Conservation (phyloP, 2,888 invertebrate species). For the Caenorhabditis sp. region DNA sequence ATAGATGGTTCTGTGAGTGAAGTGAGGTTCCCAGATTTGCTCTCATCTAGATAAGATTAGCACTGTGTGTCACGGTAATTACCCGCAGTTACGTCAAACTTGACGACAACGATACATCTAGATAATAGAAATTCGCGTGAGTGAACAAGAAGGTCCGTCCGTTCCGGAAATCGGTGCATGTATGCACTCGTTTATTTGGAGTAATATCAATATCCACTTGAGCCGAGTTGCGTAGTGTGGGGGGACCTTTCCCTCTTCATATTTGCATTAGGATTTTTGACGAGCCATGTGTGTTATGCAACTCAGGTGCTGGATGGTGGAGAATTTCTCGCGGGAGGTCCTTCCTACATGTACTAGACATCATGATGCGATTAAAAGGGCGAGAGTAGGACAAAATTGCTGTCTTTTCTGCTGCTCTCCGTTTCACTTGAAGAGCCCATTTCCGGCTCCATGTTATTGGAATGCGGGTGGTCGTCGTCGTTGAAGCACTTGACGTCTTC, state of each 20-base stretch:
- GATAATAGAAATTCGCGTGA: constrained; percentile 25
- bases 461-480: constrained; percentile 56
- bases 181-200: constrained; percentile 34
- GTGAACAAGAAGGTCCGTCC: background rate
- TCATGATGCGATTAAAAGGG: constrained; percentile 52
- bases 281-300: constrained; percentile 48
- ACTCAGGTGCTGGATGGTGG: constrained; percentile 52
- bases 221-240: constrained; percentile 52
- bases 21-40: constrained; percentile 19
- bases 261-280: constrained; percentile 55
- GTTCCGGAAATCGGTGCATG: constrained; percentile 31
- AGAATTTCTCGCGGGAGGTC: constrained; percentile 35
- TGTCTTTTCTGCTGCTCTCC: constrained; percentile 32
- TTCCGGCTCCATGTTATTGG: constrained; percentile 61
- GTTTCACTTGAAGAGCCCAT: constrained; percentile 62
- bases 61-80: constrained; percentile 47
- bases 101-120: constrained; percentile 28
- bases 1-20: background rate
- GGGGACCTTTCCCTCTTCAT: constrained; percentile 30
- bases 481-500: constrained; percentile 48
- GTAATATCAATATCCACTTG: constrained; percentile 62
- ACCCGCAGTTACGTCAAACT: constrained; percentile 49
- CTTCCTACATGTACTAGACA: constrained; percentile 39
- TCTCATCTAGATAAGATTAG: constrained; percentile 29
- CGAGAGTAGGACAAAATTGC: constrained; percentile 52